These are phyloP conservation scores for Bombus balteatus DNA, from an alignment of 1,140 invertebrate genomes.

Conservation along the genomic window DNA sequence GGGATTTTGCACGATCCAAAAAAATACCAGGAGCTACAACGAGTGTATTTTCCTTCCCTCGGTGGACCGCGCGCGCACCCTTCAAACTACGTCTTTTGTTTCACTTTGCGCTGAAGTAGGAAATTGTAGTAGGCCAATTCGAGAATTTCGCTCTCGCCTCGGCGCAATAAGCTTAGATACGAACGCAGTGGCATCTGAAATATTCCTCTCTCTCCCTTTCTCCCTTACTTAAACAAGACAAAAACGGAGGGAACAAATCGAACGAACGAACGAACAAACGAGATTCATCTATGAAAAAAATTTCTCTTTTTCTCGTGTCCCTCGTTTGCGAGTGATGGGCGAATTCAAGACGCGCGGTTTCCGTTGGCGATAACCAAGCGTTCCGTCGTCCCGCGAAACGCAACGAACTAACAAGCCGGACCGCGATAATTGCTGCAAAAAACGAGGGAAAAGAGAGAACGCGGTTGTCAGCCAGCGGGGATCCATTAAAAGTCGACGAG, in stretches of 20 bases:
- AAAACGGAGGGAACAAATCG: not conserved
- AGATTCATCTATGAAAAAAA: not conserved
- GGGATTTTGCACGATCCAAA: not conserved
- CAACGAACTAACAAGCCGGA: slow-evolving; percentile 12
- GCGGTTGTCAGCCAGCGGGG: not conserved
- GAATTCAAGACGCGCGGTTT: not conserved
- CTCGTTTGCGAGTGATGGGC: not conserved
- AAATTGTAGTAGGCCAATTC: slow-evolving; percentile 65
- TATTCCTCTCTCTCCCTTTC: not conserved
- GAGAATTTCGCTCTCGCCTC: slow-evolving; percentile 66
- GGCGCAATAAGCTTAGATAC: slow-evolving; percentile 62
- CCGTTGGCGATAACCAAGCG: not conserved
- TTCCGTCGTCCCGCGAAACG: not conserved
- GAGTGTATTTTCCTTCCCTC: slow-evolving; percentile 22
- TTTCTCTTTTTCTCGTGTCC: not conserved
- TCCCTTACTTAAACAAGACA: not conserved
- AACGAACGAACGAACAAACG: not conserved
- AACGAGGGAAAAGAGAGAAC: not conserved
- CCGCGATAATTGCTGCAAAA: slow-evolving; percentile 35
- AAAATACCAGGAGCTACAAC: slow-evolving; percentile 2
- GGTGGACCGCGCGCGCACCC: slow-evolving; percentile 33
- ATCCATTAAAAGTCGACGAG: slow-evolving; percentile 38
- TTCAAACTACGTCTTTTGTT: slow-evolving; percentile 60
- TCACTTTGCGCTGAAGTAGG: slow-evolving; percentile 68
- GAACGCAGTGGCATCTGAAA: slow-evolving; percentile 41